Base-by-base conservation (phyloP, 2,797 vertebrate species). In the Monodelphis domestica region DNA sequence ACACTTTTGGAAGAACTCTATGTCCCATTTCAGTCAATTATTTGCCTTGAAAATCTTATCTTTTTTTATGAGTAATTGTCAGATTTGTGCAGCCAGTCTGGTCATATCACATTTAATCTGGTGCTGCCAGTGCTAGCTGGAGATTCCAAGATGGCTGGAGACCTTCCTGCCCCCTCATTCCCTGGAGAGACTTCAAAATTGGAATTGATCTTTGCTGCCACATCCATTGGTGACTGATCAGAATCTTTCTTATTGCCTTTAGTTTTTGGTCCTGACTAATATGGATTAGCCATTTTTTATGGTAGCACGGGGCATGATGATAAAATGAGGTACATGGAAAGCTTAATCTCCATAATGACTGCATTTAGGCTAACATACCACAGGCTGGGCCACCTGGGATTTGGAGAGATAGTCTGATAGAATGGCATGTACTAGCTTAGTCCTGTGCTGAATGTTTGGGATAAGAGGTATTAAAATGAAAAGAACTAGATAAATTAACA, bases 331-430 rank as follows among this genome's bases (percentile, higher is more conserved):
- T 97, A 91, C 53, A 93, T 56, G 91, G 90, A 93, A 94, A 91
- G 78, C 88, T 96, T 97, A 96, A 97, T 98, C 97, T 97, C 95
- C 92, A 92, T 96, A 98, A 98, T 97, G 95, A 97, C 95, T 4
- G 0, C 59, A 91, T 97, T 95, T 94, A 96, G 96, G 56, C 78
- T 96, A 28, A 95, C 57, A 55, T 96, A 91, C 95, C 92, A 88
- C 3, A 24, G 15, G 93, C 38, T 50, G 11, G 38, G 70, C 70
- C 95, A 57, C 91, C 90, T 92, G 93, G 29, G 26, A 95, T 88
- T 96, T 10, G 2, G 93, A 90, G 92, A 94, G 95, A 94, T 57
- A 54, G 53, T n/a, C 21, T 1, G 91, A 90, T 28, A 95, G 94
- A 90, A 94, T 54, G 94, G 92, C 63, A 33, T 59, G 93, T 28